Evolutionary conservation across 2,797 vertebrate genomes (phyloP), one percentile per base, ranked within the genome.

Genomic region (Graptemys geographica): DNA sequence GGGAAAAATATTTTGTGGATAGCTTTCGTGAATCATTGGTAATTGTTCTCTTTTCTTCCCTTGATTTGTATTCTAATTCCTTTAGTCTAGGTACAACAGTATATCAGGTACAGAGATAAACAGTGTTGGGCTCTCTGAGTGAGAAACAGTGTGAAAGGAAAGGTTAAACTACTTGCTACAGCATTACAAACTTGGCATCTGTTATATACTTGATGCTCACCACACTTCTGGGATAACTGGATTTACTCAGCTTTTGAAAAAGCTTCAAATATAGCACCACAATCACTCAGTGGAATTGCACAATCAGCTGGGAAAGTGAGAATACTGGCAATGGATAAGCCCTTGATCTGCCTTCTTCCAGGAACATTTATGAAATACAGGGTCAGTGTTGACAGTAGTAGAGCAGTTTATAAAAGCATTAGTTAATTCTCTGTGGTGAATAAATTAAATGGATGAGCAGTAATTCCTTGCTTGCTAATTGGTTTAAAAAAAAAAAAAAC

Each of bases 401-500:
- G 44, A 81, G 12, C 13, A 87, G 37, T 84, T 97, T 86, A 89
- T 4, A 3, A 57, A 86, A 87, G n/a, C 83, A 1, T 2, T 5
- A 53, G 8, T 51, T 82, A 82, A 90, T 59, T 82, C 44, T 55
- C 21, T 37, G 21, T 59, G 53, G 47, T 8, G 31, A 94, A 91
- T 55, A 94, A 96, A 96, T 86, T 88, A 72, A 81, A 92, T 44
- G 52, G 81, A 93, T 41, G 49, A 94, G 86, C n/a, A 12, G 7
- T 47, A 91, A 91, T 69, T 87, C 55, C 7, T n/a, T 81, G 37
- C 41, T 56, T 84, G 76, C 55, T 62, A 47, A 16, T 52, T 59
- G 8, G 23, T 51, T 44, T 7, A 44, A 56, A 72, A 37, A 53
- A 76, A 53, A 81, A 53, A 76, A 53, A 19, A 74, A 84, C 37